Evolutionary conservation across 2,113 vertebrate genomes (phyloP).

Genomic region (Lophotis ruficrista): DNA sequence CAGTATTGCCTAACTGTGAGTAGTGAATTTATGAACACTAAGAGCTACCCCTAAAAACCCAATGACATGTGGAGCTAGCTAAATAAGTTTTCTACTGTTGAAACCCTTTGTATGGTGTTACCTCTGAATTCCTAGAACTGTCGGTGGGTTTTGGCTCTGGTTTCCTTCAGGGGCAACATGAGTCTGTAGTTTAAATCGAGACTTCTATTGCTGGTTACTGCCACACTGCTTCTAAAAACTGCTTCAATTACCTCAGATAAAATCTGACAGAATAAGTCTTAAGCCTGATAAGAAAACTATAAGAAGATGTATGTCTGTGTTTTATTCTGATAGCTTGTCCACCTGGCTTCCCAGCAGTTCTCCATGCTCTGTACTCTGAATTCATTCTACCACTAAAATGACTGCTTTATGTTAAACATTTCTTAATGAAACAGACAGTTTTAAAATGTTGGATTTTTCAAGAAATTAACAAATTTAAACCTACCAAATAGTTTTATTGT

Average conservation of each 20-base stretch:
- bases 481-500: not conserved
- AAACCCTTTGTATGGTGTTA: not conserved
- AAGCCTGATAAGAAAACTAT: not conserved
- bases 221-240: not conserved
- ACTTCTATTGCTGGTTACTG: not conserved
- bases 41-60: not conserved
- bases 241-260: not conserved
- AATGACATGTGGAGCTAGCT: not conserved
- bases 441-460: not conserved
- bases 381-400: not conserved
- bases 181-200: not conserved
- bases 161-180: not conserved
- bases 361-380: not conserved
- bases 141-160: not conserved
- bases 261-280: not conserved
- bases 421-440: not conserved
- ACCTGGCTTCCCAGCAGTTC: not conserved
- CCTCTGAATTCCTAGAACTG: not conserved
- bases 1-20: not conserved
- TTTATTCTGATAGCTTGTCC: not conserved
- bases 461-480: not conserved
- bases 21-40: not conserved
- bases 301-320: not conserved
- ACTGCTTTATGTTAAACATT: not conserved
- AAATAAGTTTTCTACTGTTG: not conserved